A percentile compares a stretch with the other conserved stretches of the same genome.
Conservation (phyloP, 2,113 vertebrate species). For the Chamaetylas fuelleborni region DNA sequence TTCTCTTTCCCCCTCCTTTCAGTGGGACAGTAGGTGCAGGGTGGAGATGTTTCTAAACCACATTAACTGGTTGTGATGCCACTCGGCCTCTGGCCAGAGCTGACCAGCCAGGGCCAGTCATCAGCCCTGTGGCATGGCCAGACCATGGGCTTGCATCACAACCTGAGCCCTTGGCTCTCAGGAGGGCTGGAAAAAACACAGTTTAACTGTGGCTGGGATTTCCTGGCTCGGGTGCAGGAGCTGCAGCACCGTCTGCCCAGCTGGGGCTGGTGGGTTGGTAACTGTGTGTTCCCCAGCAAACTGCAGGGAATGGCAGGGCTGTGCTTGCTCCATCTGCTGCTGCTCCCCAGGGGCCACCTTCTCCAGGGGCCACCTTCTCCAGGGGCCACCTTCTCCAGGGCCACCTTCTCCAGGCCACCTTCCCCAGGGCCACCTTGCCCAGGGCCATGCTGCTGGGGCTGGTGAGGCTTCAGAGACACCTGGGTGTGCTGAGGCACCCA, state of each 20-base stretch:
- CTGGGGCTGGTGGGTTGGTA: neutral
- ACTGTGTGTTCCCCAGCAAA: neutral
- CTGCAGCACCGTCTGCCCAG: neutral
- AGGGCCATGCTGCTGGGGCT: fast-evolving
- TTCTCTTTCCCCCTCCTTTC: neutral
- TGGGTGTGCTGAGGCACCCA: fast-evolving
- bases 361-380: neutral
- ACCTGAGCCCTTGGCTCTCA: fast-evolving
- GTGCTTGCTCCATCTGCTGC: neutral
- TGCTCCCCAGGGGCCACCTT: neutral
- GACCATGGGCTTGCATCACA: neutral
- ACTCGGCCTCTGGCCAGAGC: neutral
- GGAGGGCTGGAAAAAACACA: neutral
- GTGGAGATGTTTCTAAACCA: neutral
- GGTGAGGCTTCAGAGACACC: neutral
- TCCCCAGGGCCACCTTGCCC: neutral
- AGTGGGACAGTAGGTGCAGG: neutral
- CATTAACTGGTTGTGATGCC: neutral
- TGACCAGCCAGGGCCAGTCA: neutral
- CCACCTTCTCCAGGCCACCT: fast-evolving
- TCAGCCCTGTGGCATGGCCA: neutral
- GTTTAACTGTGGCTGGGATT: neutral
- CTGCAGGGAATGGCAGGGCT: neutral
- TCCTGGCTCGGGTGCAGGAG: neutral
- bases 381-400: neutral